Evolutionary conservation across 1,140 invertebrate species (phyloP), one percentile per base, ranked within the genome.

Genomic region (Wiebesia pumilae): DNA sequence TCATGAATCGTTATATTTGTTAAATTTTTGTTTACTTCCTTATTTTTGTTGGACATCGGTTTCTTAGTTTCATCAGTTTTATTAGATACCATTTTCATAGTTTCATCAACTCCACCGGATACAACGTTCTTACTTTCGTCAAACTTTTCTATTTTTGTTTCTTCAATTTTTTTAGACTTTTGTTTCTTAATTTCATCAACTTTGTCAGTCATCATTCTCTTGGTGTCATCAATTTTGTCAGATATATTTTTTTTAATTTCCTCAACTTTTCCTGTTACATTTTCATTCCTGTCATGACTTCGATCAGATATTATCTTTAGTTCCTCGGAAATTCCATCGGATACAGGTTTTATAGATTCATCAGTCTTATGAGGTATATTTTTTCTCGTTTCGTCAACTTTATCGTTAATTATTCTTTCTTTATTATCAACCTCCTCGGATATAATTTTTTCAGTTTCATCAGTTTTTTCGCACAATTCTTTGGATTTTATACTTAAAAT

Each of bases 391-490:
- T 67, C 38, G 73, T n/a, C n/a, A 27, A 73, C 27, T 84, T 88
- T 85, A 84, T 21, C 38, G 12, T 24, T 62, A n/a, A 40, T 21
- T 75, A 80, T 84, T 83, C 21, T 33, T 79, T 79, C 83, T 71
- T 21, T 75, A 78, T 54, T 33, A 6, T 58, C 24, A 16, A 21
- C 80, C 12, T 71, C 62, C 35, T 85, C 81, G 24, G 27, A n/a
- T 87, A 84, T 30, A n/a, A n/a, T 84, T 69, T 67, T 67, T 65
- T 65, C 67, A 73, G n/a, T 33, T 85, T 86, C 87, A 67, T 83
- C 19, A 58, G 40, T 80, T 62, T 54, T 54, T 75, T 84, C 40
- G 27, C 9, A 35, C 2, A 47, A 67, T 43, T 47, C 35, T 71
- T 51, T 51, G 3, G 12, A 54, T 19, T 62, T 27, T 54, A 10